Evolutionary conservation across 2,888 invertebrate genomes (phyloP).

Genomic region (Rhogogaster chlorosoma): DNA sequence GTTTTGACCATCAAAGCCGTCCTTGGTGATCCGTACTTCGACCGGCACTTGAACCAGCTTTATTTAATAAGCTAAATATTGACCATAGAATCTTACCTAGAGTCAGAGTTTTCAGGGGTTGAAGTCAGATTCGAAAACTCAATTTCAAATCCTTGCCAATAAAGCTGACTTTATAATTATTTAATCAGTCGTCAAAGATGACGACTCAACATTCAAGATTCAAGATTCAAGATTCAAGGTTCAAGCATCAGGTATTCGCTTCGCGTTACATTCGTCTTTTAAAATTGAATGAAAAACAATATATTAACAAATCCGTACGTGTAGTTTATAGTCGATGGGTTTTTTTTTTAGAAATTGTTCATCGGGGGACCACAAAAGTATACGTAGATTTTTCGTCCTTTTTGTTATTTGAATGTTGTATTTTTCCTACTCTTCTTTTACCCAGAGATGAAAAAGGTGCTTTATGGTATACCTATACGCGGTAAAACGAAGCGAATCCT

Average conservation of each 20-base stretch:
- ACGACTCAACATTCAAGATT: neutral
- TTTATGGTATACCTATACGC: neutral
- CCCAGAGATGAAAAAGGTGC: neutral
- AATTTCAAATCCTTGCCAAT: neutral
- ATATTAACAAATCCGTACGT: neutral
- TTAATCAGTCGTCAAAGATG: neutral
- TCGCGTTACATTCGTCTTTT: neutral
- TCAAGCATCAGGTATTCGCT: slow-evolving; percentile 27
- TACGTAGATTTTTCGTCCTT: slow-evolving; percentile 12
- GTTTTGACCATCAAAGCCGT: neutral
- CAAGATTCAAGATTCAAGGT: slow-evolving; percentile 7
- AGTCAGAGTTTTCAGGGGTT: neutral
- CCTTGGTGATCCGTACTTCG: slow-evolving; percentile 9
- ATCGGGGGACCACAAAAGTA: slow-evolving; percentile 30
- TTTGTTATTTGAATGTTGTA: neutral
- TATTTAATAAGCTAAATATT: neutral
- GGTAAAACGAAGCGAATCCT: slow-evolving; percentile 28
- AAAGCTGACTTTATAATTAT: neutral
- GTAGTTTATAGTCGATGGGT: neutral
- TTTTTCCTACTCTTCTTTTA: neutral
- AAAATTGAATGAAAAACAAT: neutral
- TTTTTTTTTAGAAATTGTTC: slow-evolving; percentile 6
- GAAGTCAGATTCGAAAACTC: neutral
- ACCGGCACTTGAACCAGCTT: neutral
- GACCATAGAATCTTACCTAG: neutral